Evolutionary conservation across 2,888 invertebrate species (phyloP).

Genomic region (Tridacna gigas): DNA sequence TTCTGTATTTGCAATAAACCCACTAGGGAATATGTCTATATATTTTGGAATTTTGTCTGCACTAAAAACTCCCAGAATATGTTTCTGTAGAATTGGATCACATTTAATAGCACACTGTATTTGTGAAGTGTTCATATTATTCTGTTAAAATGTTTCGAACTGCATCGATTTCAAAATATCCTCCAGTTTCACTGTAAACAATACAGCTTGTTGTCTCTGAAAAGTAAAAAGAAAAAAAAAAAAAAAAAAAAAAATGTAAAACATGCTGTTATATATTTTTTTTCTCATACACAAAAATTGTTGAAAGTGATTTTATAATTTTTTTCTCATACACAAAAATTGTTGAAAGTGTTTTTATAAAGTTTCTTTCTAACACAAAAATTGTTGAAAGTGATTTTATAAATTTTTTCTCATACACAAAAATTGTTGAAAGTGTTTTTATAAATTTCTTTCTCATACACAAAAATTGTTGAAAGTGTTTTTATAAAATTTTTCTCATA

Average conservation of each 20-base stretch:
- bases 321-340: not conserved
- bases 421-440: not conserved
- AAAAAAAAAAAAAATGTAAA: not conserved
- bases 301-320: not conserved
- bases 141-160: conserved; percentile 42
- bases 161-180: conserved; percentile 46
- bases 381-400: not conserved
- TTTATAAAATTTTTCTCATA: not conserved
- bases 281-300: not conserved
- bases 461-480: not conserved
- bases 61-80: conserved; percentile 11
- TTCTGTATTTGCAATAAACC: conserved; percentile 34
- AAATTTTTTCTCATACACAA: not conserved
- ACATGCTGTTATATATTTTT: not conserved
- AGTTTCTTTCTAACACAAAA: not conserved
- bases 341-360: not conserved
- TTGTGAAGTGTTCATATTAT: conserved; percentile 40
- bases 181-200: conserved; percentile 43
- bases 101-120: conserved; percentile 31
- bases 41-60: conserved; percentile 8
- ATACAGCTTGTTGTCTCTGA: conserved; percentile 40
- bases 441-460: too few species aligned
- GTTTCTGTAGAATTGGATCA: conserved; percentile 12
- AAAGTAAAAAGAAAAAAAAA: not conserved
- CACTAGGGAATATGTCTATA: not conserved